Evolutionary conservation across 92 coral and sea anemone species (phyloP).

Genomic region (Galaxea fascicularis): DNA sequence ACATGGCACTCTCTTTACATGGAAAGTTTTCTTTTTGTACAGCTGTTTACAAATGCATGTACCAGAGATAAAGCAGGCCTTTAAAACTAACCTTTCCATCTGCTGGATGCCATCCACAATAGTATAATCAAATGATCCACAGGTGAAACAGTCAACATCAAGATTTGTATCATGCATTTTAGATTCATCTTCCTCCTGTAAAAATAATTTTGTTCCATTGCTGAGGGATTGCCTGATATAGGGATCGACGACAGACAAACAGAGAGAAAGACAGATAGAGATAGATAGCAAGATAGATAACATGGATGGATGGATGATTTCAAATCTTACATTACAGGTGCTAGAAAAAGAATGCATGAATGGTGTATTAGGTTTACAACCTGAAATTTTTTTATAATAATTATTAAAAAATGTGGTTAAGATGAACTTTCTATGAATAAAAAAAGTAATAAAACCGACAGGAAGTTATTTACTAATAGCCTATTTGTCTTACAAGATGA

Average conservation of each 20-base stretch:
- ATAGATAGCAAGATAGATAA: no score
- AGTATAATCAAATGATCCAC: constrained; percentile 40
- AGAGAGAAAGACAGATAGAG: neutral
- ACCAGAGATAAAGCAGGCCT: neutral
- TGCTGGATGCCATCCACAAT: constrained; percentile 41
- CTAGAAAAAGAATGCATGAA: no score
- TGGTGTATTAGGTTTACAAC: neutral
- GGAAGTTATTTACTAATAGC: no score
- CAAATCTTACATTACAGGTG: no score
- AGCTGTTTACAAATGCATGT: no score
- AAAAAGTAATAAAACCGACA: no score
- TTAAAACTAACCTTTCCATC: constrained; percentile 12
- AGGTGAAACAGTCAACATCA: constrained; percentile 72
- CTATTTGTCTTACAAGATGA: no score
- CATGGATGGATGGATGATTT: no score
- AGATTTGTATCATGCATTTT: constrained; percentile 77
- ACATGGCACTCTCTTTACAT: neutral
- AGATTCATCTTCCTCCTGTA: constrained; percentile 89
- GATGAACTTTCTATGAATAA: no score
- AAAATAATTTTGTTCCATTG: neutral
- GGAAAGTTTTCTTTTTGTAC: neutral
- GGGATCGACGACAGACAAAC: neutral
- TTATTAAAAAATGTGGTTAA: no score
- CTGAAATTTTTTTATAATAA: no score
- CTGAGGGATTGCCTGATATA: neutral